Evolutionary conservation across 1,140 invertebrate genomes (phyloP).

Genomic region (Lysiphlebus fabarum): DNA sequence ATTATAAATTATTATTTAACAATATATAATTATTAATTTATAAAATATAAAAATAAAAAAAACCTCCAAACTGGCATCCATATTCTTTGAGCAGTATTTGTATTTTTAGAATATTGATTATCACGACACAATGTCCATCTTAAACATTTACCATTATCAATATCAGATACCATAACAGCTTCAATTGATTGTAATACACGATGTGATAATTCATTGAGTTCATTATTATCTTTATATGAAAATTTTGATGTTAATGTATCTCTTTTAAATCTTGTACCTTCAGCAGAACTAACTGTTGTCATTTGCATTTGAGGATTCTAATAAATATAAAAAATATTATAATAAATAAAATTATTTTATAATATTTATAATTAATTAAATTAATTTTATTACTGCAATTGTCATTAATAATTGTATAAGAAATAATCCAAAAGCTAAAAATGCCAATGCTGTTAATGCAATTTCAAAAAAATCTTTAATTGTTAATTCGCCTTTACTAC

Average conservation of each 20-base stretch:
- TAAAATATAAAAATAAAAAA: slow-evolving; percentile 10
- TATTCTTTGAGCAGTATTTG: slow-evolving; percentile 56
- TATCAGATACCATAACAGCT: slow-evolving; percentile 51
- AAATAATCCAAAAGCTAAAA: slow-evolving; percentile 75
- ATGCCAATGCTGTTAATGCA: slow-evolving; percentile 72
- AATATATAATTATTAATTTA: background rate
- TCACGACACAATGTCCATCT: slow-evolving; percentile 62
- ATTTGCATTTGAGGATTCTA: slow-evolving; percentile 27
- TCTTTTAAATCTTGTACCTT: slow-evolving; percentile 36
- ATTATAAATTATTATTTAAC: background rate
- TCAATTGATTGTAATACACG: slow-evolving; percentile 57
- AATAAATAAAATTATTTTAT: slow-evolving; percentile 16
- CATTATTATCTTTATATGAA: slow-evolving; percentile 35
- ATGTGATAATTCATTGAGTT: slow-evolving; percentile 58
- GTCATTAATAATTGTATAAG: slow-evolving; percentile 70
- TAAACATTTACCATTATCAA: slow-evolving; percentile 58
- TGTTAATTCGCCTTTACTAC: slow-evolving; percentile 55
- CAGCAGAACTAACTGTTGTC: slow-evolving; percentile 18
- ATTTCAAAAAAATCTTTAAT: slow-evolving; percentile 73
- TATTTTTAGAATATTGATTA: slow-evolving; percentile 59
- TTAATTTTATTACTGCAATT: slow-evolving; percentile 40
- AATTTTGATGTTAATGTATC: slow-evolving; percentile 26
- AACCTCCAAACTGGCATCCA: slow-evolving; percentile 72
- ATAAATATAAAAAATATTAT: no score
- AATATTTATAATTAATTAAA: slow-evolving; percentile 23